Conservation (phyloP, 2,888 invertebrate species). For the Pterostichus madidus region DNA sequence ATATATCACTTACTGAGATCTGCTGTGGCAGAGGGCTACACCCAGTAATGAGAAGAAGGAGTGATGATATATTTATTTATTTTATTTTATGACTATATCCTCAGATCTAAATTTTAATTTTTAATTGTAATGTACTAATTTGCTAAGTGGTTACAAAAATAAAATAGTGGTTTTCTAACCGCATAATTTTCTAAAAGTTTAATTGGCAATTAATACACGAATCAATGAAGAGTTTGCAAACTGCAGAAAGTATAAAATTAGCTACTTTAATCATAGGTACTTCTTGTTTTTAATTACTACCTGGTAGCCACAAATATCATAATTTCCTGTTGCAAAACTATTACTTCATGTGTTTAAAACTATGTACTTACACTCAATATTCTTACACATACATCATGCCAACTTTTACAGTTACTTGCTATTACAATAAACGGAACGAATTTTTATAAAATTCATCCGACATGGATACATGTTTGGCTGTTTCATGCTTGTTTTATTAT, state of each 20-base stretch:
- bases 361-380: too few species aligned
- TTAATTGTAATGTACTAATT: too few species aligned
- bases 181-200: not conserved
- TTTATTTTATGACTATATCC: too few species aligned
- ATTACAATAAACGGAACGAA: slow-evolving; percentile 12
- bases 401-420: not conserved
- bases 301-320: slow-evolving; percentile 30
- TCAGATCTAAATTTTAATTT: too few species aligned
- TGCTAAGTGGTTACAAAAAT: not conserved
- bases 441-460: not conserved
- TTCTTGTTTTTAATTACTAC: slow-evolving; percentile 14
- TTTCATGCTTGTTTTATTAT: not conserved
- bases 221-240: not conserved
- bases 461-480: not conserved
- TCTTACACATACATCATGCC: not conserved
- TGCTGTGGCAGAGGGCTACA: too few species aligned
- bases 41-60: too few species aligned
- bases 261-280: not conserved
- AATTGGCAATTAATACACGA: not conserved
- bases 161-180: not conserved
- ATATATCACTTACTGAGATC: too few species aligned
- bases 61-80: too few species aligned
- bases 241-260: not conserved
- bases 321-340: slow-evolving; percentile 22
- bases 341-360: slow-evolving; percentile 15